Evolutionary conservation across 2,113 vertebrate species (phyloP).

Genomic region (Suricata suricatta): DNA sequence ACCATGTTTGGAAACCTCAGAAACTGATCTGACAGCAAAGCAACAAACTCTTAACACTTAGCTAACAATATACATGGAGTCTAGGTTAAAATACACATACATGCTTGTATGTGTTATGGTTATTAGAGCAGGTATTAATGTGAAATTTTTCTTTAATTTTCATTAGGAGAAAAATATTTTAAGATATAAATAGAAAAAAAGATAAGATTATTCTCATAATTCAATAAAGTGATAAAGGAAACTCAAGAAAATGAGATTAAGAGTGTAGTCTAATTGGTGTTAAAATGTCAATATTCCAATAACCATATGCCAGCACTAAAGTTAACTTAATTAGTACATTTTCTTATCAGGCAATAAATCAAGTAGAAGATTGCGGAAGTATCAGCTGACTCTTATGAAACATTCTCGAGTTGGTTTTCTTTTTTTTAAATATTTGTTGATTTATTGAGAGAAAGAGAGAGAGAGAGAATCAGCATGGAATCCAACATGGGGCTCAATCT

Average conservation of each 20-base stretch:
- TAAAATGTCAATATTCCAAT: constrained; percentile 83
- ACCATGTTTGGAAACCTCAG: background rate
- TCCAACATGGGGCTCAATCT: no score
- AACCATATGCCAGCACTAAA: constrained; percentile 70
- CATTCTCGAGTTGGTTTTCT: constrained; percentile 60
- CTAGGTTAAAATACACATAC: background rate
- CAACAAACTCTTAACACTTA: background rate
- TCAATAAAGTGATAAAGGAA: constrained; percentile 65
- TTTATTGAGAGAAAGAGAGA: no score
- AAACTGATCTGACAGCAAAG: background rate
- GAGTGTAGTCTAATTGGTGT: constrained; percentile 73
- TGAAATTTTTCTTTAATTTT: constrained; percentile 10
- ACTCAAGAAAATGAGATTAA: constrained; percentile 72
- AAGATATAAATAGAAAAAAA: constrained; percentile 47
- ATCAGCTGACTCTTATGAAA: constrained; percentile 75
- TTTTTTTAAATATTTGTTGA: no score
- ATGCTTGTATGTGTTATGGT: background rate
- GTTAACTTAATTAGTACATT: constrained; percentile 80
- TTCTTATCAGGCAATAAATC: constrained; percentile 80
- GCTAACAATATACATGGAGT: background rate
- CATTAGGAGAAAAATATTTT: background rate
- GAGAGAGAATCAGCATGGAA: no score
- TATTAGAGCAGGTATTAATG: background rate
- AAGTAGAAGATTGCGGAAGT: constrained; percentile 71
- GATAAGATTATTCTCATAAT: constrained; percentile 66